Percentiles rank a stretch among this genome's conserved stretches.
Evolutionary conservation across 2,888 invertebrate species (phyloP).

Genomic region (Brachylomia viminalis): DNA sequence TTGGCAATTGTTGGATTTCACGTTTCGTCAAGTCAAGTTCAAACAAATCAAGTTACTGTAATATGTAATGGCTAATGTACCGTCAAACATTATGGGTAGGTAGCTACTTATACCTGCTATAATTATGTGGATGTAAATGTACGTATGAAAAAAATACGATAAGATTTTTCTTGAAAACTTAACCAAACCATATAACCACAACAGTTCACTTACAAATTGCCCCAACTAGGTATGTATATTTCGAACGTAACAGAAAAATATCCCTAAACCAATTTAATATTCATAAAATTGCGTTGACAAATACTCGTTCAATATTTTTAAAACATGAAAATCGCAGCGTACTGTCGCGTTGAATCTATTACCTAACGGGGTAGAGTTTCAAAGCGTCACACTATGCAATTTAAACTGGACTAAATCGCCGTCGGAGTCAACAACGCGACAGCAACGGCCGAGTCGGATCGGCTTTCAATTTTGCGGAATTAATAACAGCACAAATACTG

Average conservation of each 20-base stretch:
- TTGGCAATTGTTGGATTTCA: slow-evolving; percentile 46
- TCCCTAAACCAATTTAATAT: slow-evolving; percentile 2
- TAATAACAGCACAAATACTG: slow-evolving; percentile 80
- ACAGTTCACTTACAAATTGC: neutral
- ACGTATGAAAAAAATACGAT: too few species aligned
- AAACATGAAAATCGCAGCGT: slow-evolving; percentile 42
- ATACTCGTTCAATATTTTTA: slow-evolving; percentile 48
- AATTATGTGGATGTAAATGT: neutral
- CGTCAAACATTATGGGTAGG: neutral
- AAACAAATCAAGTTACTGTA: slow-evolving; percentile 24
- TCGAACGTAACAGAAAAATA: neutral
- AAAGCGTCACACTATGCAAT: slow-evolving; percentile 71
- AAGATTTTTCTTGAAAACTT: neutral
- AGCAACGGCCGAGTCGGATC: slow-evolving; percentile 73
- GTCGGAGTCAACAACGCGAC: slow-evolving; percentile 67
- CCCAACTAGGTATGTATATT: neutral
- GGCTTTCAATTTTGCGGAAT: slow-evolving; percentile 84
- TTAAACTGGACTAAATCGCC: slow-evolving; percentile 70
- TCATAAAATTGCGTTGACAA: slow-evolving; percentile 18
- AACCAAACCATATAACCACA: neutral
- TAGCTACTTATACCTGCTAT: neutral
- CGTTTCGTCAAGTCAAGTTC: slow-evolving; percentile 27
- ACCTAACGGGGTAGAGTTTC: slow-evolving; percentile 66
- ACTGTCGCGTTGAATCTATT: slow-evolving; percentile 56
- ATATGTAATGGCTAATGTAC: slow-evolving; percentile 13